phyloP scores from a whole-genome alignment of 2,797 vertebrate genomes.

The Coracias cyanogaster region DNA sequence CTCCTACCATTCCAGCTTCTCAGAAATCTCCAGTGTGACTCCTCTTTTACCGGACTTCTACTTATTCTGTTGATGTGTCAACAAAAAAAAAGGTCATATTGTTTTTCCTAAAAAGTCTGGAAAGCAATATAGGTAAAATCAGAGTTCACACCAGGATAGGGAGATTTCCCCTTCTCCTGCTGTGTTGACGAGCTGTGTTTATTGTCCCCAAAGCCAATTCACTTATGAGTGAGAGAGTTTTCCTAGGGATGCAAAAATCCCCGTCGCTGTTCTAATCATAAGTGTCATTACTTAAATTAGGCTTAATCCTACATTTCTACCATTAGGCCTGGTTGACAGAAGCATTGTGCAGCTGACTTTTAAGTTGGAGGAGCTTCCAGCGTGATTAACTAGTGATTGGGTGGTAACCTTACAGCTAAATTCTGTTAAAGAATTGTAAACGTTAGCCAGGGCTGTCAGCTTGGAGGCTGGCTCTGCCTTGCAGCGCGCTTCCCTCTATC shows the following conservation, averaged over 20 bases:
- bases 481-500: neutral
- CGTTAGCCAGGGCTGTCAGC: neutral
- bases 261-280: neutral
- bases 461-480: neutral
- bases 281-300: neutral
- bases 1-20: slow-evolving; percentile 10
- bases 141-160: neutral
- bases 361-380: neutral
- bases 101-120: neutral
- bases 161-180: neutral
- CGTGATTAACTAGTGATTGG: neutral
- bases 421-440: neutral
- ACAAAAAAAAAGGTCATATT: neutral
- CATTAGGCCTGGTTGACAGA: neutral
- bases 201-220: neutral
- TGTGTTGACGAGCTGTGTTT: neutral
- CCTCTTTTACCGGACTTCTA: neutral
- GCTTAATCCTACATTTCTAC: neutral
- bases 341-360: neutral
- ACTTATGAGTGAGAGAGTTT: neutral
- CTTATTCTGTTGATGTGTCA: neutral
- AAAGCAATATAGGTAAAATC: neutral
- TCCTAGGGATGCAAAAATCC: neutral
- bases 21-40: neutral
- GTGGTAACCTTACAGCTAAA: neutral